Evolutionary conservation across 2,113 vertebrate species (phyloP).

Genomic region (Jaculus jaculus): DNA sequence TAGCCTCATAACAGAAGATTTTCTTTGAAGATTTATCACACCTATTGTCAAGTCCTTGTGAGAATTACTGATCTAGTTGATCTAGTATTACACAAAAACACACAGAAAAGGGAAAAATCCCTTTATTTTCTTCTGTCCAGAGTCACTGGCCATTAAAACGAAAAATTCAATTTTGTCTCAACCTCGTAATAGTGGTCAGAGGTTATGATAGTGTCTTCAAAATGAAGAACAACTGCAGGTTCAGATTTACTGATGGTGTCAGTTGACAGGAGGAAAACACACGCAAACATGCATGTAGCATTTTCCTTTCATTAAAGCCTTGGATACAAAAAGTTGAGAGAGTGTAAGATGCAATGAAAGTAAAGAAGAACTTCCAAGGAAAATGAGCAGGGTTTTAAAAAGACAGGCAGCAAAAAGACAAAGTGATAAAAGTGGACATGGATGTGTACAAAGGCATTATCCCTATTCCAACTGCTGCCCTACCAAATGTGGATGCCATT

Average conservation of each 20-base stretch:
- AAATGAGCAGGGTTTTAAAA: neutral
- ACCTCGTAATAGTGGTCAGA: neutral
- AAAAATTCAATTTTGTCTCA: slow-evolving; percentile 28
- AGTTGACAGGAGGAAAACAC: neutral
- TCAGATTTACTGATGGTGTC: neutral
- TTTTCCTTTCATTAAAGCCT: neutral
- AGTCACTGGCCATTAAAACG: slow-evolving; percentile 38
- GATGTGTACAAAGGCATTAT: neutral
- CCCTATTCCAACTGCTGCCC: neutral
- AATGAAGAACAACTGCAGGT: neutral
- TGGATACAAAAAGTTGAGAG: neutral
- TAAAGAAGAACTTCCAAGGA: neutral
- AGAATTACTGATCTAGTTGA: slow-evolving; percentile 4
- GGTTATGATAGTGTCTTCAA: neutral
- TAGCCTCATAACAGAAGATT: slow-evolving; percentile 19
- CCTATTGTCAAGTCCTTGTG: neutral
- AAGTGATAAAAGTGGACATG: neutral
- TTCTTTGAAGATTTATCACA: slow-evolving; percentile 50
- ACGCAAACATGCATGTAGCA: neutral
- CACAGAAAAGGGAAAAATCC: neutral
- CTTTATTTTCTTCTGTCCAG: neutral
- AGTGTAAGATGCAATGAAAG: neutral
- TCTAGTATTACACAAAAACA: slow-evolving; percentile 44
- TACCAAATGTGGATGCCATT: neutral
- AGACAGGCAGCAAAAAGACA: neutral